Base-by-base conservation (phyloP, 2,888 invertebrate species). In the Drosophila kambysellisi region DNA sequence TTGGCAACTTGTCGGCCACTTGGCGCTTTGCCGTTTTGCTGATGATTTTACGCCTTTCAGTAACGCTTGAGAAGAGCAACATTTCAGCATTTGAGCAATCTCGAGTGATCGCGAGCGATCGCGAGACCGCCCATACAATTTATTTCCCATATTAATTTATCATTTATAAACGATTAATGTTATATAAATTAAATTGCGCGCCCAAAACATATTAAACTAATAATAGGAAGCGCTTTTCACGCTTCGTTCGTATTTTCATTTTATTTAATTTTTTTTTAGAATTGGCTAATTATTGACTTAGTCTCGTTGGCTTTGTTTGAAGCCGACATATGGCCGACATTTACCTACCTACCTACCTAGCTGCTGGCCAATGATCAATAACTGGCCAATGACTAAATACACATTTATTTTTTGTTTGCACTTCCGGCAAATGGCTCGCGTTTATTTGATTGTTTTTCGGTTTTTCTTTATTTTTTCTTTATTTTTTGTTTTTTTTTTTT, bases 1-100 rank as follows among this genome's bases (percentile, higher is more conserved):
- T 90, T 89, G 90, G 90, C 90, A 90, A 89, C 82, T 82, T 89
- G 90, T 86, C 84, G 81, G 74, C 85, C 74, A 81, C 82, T 79
- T 76, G 81, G 74, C 77, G 72, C 64, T 74, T 56, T 63, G 43
- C 25, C n/a, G 58, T 30, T 39, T 54, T 68, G 66, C 30, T 73
- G 79, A 82, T 82, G 74, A 82, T 82, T 79, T 82, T 74, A 71
- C 81, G 78, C 82, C 80, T 80, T 77, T 81, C 83, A 79, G 79
- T 54, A 69, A 75, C 65, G 78, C 67, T 78, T 61, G 66, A 46
- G 60, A 64, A 43, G 61, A 61, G 62, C 72, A 58, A 59, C 71
- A 46, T 46, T 52, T 17, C 39, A 48, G 57, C 39, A 12, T 51
- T 32, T 53, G 46, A 70, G 70, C 58, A 35, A 46, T 46, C 46